These are phyloP conservation scores for Paratilapia polleni DNA, from an alignment of 2,113 vertebrate genomes.

Conservation along the genomic window DNA sequence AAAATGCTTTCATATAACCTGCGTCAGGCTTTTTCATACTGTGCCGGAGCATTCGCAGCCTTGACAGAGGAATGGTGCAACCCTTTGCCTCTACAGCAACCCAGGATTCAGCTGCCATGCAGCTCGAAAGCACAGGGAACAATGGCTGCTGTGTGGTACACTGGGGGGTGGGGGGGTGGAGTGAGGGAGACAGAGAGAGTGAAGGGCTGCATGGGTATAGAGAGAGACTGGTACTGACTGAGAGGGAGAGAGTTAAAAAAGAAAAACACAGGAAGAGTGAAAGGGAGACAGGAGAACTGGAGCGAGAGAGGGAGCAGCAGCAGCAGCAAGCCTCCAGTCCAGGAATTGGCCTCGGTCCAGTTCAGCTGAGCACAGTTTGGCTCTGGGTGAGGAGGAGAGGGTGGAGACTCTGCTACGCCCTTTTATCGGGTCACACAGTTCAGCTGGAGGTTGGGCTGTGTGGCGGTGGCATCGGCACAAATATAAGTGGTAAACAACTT, in stretches of 20 bases:
- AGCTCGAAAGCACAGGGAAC: constrained; percentile 44
- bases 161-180: neutral
- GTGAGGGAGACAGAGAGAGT: constrained; percentile 26
- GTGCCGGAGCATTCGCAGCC: constrained; percentile 23
- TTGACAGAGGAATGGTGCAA: constrained; percentile 17
- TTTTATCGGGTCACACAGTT: constrained; percentile 58
- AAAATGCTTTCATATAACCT: neutral
- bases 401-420: constrained; percentile 58
- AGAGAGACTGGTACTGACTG: constrained; percentile 62
- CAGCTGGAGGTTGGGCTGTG: constrained; percentile 31
- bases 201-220: constrained; percentile 36
- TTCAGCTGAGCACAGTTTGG: constrained; percentile 45
- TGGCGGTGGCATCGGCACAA: neutral
- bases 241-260: constrained; percentile 5
- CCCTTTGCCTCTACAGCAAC: constrained; percentile 25
- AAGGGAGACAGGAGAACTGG: constrained; percentile 3
- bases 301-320: constrained; percentile 28
- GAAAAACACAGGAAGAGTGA: neutral
- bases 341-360: constrained; percentile 61
- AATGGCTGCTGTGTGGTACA: constrained; percentile 73
- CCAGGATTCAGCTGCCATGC: constrained; percentile 50
- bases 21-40: neutral
- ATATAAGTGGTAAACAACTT: constrained; percentile 7
- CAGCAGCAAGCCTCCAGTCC: constrained; percentile 19
- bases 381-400: constrained; percentile 58